Base-by-base conservation (phyloP, 2,797 vertebrate genomes). In the Chiroxiphia lanceolata region DNA sequence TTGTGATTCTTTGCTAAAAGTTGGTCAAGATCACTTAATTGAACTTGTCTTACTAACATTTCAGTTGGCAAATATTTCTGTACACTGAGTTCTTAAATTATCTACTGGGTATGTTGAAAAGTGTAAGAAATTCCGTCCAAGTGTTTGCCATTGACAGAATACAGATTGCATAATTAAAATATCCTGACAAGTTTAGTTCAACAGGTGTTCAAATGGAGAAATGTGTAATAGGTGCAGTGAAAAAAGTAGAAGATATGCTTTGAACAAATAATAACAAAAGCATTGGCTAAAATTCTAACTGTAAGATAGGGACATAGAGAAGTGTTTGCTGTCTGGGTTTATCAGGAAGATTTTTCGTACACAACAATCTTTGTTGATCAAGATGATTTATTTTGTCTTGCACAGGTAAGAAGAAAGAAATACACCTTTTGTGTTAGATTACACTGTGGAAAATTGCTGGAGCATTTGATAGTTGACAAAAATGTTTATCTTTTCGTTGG, bases 81-180 rank as follows among this genome's bases (percentile, higher is more conserved):
- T 97, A 92, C 92, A 86, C 83, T 44, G 44, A 91, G 92, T 97
- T 95, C 93, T 97, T 95, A 95, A 95, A 95, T 95, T 97, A 96
- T 95, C 91, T 95, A 54, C 87, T 91, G 86, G 68, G 50, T 94
- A 89, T 95, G 91, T 97, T 97, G 97, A 97, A 98, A 98, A 82
- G 89, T 96, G 93, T 95, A 96, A 96, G 98, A 98, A 98, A 98
- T 96, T 97, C 96, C 97, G 96, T 91, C 97, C 94, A 94, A 96
- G 87, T 95, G 88, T 96, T 97, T 97, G 56, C 97, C 50, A 59
- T 96, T 94, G 87, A 93, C 82, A 97, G 89, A 95, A 97, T 96
- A 76, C 53, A 89, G 96, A 97, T 98, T 98, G 97, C 97, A 97
- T 97, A 97, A 98, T 97, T 98, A 79, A 96, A 86, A 91, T 96